phyloP scores from a whole-genome alignment of 2,113 vertebrate genomes.

The Pollimyrus isidori region DNA sequence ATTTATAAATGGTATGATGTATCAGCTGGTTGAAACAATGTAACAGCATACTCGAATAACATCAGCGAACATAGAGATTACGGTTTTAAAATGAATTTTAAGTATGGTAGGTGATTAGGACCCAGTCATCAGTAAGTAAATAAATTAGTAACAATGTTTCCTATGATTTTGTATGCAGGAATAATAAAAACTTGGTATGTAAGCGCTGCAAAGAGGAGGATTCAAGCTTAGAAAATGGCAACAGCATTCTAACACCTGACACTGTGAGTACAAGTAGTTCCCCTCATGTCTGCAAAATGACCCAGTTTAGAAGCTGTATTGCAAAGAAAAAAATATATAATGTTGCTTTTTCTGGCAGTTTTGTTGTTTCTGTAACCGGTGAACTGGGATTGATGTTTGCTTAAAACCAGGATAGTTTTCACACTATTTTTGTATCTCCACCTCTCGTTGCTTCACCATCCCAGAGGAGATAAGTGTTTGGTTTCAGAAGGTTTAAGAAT shows the following conservation, averaged over 20 bases:
- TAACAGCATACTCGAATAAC: background rate
- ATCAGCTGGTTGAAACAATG: background rate
- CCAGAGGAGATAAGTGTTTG: background rate
- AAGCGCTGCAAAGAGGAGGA: constrained; percentile 60
- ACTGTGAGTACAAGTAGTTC: constrained; percentile 49
- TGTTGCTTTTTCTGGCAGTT: background rate
- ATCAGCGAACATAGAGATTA: background rate
- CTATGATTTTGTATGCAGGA: constrained; percentile 44
- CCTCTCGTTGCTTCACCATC: background rate
- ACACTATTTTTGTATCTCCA: background rate
- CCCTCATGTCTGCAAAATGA: background rate
- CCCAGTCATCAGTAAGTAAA: background rate
- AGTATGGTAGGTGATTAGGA: background rate
- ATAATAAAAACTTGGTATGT: constrained; percentile 56
- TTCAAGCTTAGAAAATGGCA: constrained; percentile 40
- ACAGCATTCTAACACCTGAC: constrained; percentile 55
- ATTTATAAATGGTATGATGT: background rate
- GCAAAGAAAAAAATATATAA: background rate
- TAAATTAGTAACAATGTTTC: background rate
- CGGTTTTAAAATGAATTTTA: background rate
- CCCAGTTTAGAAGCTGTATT: background rate
- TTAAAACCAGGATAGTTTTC: background rate
- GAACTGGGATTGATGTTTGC: background rate
- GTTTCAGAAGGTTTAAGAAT: background rate
- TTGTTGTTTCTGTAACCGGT: background rate